A percentile compares a stretch with the other conserved stretches of the same genome.
Evolutionary conservation across 2,797 vertebrate species (phyloP).

Genomic region (Pogonophryne albipinna): DNA sequence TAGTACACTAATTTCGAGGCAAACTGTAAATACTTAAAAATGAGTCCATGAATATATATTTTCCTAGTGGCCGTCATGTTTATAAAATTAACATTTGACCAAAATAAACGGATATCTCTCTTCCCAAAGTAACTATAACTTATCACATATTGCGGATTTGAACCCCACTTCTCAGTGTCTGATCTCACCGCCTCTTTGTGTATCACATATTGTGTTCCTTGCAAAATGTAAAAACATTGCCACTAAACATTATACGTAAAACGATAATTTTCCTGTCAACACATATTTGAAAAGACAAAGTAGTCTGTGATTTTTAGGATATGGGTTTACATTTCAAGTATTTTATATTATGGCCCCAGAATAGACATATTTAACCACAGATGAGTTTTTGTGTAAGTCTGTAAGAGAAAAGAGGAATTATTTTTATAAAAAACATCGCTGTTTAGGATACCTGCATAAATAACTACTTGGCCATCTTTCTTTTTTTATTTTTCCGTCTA

Average conservation of each 20-base stretch:
- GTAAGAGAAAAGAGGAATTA: neutral
- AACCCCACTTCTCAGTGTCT: neutral
- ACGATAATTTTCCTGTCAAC: neutral
- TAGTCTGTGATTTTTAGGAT: neutral
- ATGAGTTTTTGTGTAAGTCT: neutral
- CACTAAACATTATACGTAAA: neutral
- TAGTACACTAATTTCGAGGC: neutral
- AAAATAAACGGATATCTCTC: neutral
- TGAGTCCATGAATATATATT: neutral
- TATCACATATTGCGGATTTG: neutral
- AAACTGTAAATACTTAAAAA: neutral
- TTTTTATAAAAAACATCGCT: neutral
- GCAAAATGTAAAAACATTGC: no score
- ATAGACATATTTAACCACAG: neutral
- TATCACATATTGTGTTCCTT: neutral
- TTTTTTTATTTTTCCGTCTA: slow-evolving; percentile 29
- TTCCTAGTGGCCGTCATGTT: neutral
- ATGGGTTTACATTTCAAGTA: neutral
- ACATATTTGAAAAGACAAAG: neutral
- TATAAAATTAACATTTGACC: neutral
- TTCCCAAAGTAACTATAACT: neutral
- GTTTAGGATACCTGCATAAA: slow-evolving; percentile 19
- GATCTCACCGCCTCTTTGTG: neutral
- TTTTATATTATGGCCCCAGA: neutral
- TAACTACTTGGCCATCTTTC: slow-evolving; percentile 15